These are phyloP conservation scores for Eupsilia transversa DNA, from an alignment of 2,888 invertebrate genomes.

Conservation along the genomic window DNA sequence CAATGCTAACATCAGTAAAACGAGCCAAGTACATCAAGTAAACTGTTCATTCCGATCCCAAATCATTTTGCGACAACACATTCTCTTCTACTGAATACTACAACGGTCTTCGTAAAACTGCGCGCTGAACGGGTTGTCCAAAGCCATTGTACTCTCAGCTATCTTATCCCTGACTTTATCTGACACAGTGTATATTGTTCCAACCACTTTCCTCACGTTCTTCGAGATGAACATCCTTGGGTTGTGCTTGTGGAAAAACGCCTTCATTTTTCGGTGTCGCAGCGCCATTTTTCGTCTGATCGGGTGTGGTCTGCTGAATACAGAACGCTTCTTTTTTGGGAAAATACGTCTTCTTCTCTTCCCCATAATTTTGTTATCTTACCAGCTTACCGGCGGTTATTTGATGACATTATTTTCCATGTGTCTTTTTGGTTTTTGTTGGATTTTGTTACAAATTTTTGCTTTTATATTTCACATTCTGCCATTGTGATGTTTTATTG, in stretches of 20 bases:
- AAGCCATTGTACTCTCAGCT: constrained; percentile 78
- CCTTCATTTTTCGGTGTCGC: constrained; percentile 77
- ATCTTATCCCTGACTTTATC: constrained; percentile 82
- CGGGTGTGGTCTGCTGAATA: constrained; percentile 82
- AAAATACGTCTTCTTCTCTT: constrained; percentile 76
- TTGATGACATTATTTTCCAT: constrained; percentile 42
- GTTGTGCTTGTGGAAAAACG: constrained; percentile 79
- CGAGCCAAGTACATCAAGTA: neutral
- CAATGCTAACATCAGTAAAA: neutral
- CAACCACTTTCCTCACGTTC: constrained; percentile 77
- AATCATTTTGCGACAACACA: constrained; percentile 33
- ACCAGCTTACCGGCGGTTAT: constrained; percentile 15
- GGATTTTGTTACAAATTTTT: constrained; percentile 10
- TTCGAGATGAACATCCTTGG: constrained; percentile 72
- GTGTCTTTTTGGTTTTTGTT: constrained; percentile 19
- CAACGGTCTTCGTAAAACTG: constrained; percentile 84
- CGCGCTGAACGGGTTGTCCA: constrained; percentile 81
- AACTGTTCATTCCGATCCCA: constrained; percentile 19
- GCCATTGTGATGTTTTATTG: constrained; percentile 31
- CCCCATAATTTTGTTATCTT: constrained; percentile 72
- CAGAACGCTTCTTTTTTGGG: constrained; percentile 78
- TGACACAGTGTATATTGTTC: constrained; percentile 79
- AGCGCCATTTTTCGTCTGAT: constrained; percentile 80
- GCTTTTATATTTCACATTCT: constrained; percentile 56
- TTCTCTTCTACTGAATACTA: constrained; percentile 72